phyloP scores from a whole-genome alignment of 2,888 invertebrate species.

The Platycheirus albimanus region DNA sequence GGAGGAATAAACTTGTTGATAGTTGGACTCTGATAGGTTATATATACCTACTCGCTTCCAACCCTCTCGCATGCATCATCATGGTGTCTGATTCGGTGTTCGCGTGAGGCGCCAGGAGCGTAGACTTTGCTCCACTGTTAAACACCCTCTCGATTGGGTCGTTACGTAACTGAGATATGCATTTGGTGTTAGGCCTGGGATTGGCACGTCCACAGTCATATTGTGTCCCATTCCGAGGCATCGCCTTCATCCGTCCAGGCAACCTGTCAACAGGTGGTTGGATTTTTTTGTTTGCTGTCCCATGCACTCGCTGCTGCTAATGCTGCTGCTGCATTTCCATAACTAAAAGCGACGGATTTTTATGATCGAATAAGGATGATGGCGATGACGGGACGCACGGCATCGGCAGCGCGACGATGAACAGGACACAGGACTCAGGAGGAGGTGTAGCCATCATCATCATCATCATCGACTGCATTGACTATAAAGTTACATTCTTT shows the following conservation, averaged over 20 bases:
- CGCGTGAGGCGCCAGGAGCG: conserved; percentile 69
- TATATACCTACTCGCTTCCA: background rate
- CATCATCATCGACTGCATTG: conserved; percentile 16
- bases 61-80: conserved; percentile 47
- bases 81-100: conserved; percentile 26
- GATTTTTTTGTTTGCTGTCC: conserved; percentile 27
- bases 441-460: conserved; percentile 1
- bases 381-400: background rate
- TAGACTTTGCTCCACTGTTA: conserved; percentile 40
- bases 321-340: conserved; percentile 47
- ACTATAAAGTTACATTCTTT: conserved; percentile 6
- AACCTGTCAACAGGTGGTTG: conserved; percentile 66
- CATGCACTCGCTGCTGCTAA: conserved; percentile 1
- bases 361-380: conserved; percentile 59
- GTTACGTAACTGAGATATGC: conserved; percentile 60
- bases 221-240: conserved; percentile 43
- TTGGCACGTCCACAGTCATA: conserved; percentile 58
- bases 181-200: conserved; percentile 48
- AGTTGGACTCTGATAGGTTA: conserved; percentile 49
- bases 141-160: conserved; percentile 47
- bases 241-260: conserved; percentile 26
- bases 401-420: too few relatives aligned
- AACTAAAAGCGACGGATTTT: conserved; percentile 62
- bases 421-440: conserved; percentile 3
- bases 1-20: conserved; percentile 71